Evolutionary conservation across 2,797 vertebrate genomes (phyloP), one percentile per base, ranked within the genome.

Genomic region (Sitta carolinensis): DNA sequence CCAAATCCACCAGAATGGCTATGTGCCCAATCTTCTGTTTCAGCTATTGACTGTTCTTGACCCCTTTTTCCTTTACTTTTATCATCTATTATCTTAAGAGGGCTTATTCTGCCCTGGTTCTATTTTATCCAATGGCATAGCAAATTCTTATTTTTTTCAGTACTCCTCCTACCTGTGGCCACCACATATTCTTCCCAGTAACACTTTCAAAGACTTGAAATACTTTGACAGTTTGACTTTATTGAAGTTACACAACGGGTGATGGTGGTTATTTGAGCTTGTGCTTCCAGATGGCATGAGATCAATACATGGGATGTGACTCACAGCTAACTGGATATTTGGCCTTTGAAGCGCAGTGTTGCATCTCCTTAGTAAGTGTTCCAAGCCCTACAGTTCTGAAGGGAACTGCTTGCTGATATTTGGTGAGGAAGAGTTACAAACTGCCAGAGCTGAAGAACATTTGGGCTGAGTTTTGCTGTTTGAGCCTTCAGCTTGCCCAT

Each of bases 11-110:
- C 63, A 82, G 77, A 94, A 94, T 95, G 95, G 95, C 93, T 93
- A 55, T 76, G 93, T 91, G 94, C 94, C 94, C 95, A 96, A 94
- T 95, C 87, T 89, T 91, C 87, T 84, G 77, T 95, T 96, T 50
- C 91, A 95, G 85, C 91, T 96, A 96, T 96, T 96, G 95, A 96
- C 85, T 94, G 89, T 84, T 97, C 89, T 96, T 96, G 95, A 96
- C 94, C 95, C 87, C 87, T 88, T 95, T 96, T 96, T 58, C 82
- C 74, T 88, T 92, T 68, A 73, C 66, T 93, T 96, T 91, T 91
- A 76, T 90, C 70, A 84, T 93, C 45, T 81, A 36, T 95, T 97
- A 90, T 91, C 67, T 92, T 89, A 84, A 95, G 52, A 62, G 69
- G 19, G 13, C 11, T 94, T 86, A 82, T 69, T 82, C 64, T 84